Conservation (phyloP, 2,888 invertebrate species). For the Andrena praecox region DNA sequence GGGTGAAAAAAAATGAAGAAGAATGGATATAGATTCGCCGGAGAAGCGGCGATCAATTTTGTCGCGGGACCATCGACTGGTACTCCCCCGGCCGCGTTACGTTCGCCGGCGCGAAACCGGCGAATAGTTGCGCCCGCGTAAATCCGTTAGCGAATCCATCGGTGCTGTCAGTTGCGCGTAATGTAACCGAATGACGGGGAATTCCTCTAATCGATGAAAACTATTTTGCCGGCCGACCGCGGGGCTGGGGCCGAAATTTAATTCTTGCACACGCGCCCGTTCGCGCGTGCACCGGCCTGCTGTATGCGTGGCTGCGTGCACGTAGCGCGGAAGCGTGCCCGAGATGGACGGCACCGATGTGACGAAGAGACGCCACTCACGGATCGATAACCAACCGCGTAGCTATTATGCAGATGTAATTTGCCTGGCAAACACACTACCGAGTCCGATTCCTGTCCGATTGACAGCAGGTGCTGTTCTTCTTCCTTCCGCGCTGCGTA, state of each 20-base stretch:
- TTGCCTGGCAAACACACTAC: conserved; percentile 79
- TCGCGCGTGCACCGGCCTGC: conserved; percentile 20
- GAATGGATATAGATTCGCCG: conserved; percentile 43
- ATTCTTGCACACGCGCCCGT: conserved; percentile 63
- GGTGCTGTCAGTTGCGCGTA: conserved; percentile 47
- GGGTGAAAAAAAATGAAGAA: conserved; percentile 23
- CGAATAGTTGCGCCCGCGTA: conserved; percentile 46
- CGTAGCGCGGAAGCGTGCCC: conserved; percentile 34
- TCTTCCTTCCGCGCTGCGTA: conserved; percentile 62
- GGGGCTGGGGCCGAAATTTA: conserved; percentile 64
- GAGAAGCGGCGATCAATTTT: conserved; percentile 58
- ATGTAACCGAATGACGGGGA: conserved; percentile 56
- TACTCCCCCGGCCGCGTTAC: conserved; percentile 20
- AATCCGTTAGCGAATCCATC: conserved; percentile 63
- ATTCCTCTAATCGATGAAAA: conserved; percentile 70
- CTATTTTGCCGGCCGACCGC: conserved; percentile 66
- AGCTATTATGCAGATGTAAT: conserved; percentile 83
- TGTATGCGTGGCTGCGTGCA: conserved; percentile 32
- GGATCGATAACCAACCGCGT: conserved; percentile 79
- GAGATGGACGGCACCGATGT: conserved; percentile 73
- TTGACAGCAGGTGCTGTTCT: conserved; percentile 72
- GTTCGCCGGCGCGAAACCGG: conserved; percentile 1
- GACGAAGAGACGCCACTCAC: conserved; percentile 78
- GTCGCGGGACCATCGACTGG: conserved; percentile 49
- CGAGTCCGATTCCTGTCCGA: conserved; percentile 74